Percentiles rank a stretch among this genome's conserved stretches.
Evolutionary conservation across 2,113 vertebrate species (phyloP).

Genomic region (Raja brachyura): DNA sequence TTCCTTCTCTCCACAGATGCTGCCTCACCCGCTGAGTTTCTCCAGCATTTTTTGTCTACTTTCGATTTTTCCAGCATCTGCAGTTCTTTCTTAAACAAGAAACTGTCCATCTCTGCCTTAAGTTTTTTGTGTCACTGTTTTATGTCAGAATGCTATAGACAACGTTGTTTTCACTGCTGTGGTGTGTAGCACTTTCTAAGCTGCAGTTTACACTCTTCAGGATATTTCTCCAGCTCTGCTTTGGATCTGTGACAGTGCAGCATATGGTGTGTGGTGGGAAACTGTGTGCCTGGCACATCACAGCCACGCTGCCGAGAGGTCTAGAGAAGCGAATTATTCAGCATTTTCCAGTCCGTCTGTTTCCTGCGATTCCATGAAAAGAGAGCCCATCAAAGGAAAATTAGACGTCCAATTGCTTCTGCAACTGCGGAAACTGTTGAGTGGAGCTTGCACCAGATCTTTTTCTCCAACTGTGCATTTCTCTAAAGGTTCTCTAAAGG

Average conservation of each 20-base stretch:
- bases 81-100: too few relatives aligned
- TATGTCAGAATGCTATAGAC: neutral
- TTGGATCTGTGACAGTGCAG: neutral
- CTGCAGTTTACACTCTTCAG: neutral
- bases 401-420: neutral
- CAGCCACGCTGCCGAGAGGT: neutral
- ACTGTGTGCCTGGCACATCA: neutral
- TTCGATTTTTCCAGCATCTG: too few relatives aligned
- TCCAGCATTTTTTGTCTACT: too few relatives aligned
- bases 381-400: neutral
- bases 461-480: neutral
- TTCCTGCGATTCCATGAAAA: neutral
- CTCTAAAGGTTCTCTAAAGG: too few relatives aligned
- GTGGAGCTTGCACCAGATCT: neutral
- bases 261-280: conserved; percentile 1
- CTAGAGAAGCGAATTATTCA: neutral
- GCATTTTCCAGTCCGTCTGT: neutral
- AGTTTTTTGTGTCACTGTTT: neutral
- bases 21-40: too few relatives aligned
- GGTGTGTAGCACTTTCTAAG: neutral
- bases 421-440: neutral
- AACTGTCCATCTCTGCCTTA: too few relatives aligned
- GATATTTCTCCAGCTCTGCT: neutral
- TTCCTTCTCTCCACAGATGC: too few relatives aligned
- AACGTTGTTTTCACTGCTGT: neutral